phyloP scores from a whole-genome alignment of 2,797 vertebrate species.

The Tachyglossus aculeatus region DNA sequence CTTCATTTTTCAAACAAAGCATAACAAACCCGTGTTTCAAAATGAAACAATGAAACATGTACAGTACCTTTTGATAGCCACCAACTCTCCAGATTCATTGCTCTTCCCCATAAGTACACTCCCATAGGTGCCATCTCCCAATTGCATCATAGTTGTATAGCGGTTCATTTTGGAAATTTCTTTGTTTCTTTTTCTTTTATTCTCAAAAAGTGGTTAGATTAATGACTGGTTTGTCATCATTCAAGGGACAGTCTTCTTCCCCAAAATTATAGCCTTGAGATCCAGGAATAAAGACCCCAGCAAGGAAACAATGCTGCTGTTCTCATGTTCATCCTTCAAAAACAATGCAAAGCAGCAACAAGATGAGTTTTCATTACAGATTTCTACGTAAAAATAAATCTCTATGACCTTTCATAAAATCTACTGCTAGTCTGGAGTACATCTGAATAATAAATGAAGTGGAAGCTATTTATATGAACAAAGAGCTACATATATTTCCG shows the following conservation, averaged over 20 bases:
- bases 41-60: accelerated
- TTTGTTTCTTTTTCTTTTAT: slow-evolving; percentile 1
- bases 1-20: not conserved
- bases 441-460: too few relatives aligned
- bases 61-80: slow-evolving; percentile 93
- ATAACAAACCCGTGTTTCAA: not conserved
- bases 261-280: slow-evolving; percentile 28
- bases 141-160: slow-evolving; percentile 91
- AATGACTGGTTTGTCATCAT: slow-evolving; percentile 45
- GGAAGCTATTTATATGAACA: not conserved
- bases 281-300: slow-evolving; percentile 17
- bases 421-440: not conserved
- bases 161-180: slow-evolving; percentile 86
- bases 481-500: not conserved
- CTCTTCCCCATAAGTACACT: slow-evolving; percentile 96
- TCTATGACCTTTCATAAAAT: not conserved
- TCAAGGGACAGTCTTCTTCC: slow-evolving; percentile 1
- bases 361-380: not conserved
- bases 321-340: slow-evolving; percentile 42
- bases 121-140: slow-evolving; percentile 97
- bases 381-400: not conserved
- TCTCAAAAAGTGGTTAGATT: slow-evolving; percentile 24
- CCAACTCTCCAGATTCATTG: slow-evolving; percentile 94
- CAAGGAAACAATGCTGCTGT: slow-evolving; percentile 48
- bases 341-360: not conserved